Conservation (phyloP, 2,113 vertebrate species). For the Peromyscus californicus region DNA sequence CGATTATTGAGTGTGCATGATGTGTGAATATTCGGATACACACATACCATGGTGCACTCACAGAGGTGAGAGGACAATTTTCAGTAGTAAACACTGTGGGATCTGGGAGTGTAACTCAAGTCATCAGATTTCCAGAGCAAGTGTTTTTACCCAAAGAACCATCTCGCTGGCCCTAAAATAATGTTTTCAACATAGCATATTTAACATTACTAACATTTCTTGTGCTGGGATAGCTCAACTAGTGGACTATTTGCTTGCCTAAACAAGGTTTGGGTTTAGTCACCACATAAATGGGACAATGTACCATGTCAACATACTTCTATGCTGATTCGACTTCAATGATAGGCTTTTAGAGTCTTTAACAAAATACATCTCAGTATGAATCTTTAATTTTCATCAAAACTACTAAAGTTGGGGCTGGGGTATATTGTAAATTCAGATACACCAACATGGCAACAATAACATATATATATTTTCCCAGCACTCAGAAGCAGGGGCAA, state of each 20-base stretch:
- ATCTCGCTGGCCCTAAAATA: background rate
- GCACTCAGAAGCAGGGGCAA: background rate
- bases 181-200: background rate
- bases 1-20: background rate
- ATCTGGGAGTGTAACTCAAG: background rate
- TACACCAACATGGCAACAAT: background rate
- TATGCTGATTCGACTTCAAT: background rate
- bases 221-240: background rate
- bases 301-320: background rate
- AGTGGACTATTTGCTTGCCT: background rate
- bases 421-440: background rate
- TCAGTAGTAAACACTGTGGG: background rate
- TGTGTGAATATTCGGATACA: background rate
- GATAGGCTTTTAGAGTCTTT: background rate
- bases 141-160: background rate
- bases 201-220: background rate
- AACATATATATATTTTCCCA: no score
- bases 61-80: background rate
- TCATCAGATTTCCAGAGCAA: background rate
- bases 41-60: background rate
- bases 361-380: background rate
- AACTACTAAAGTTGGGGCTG: background rate
- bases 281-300: background rate
- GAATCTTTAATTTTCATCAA: constrained; percentile 22
- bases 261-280: background rate